phyloP scores from a whole-genome alignment of 2,888 invertebrate species.

The Mythimna vitellina region DNA sequence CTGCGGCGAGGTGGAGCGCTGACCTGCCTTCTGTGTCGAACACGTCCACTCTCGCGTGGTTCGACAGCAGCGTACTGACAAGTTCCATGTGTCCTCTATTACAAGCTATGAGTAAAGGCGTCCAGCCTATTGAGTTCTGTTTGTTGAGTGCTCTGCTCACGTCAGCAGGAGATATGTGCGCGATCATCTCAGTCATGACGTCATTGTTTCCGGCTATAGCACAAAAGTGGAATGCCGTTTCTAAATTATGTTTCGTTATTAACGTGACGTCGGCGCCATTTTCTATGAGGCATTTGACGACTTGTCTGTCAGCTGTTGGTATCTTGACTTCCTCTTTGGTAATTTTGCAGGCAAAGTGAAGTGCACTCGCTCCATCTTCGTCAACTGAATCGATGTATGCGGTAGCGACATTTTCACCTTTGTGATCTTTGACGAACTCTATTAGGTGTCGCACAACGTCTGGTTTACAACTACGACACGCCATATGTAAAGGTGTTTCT shows the following conservation, averaged over 20 bases:
- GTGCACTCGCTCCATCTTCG: conserved; percentile 97
- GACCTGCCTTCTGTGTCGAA: conserved; percentile 99
- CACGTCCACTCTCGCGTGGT: conserved; percentile 99
- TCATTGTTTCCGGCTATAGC: conserved; percentile 99
- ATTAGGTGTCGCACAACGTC: conserved; percentile 97
- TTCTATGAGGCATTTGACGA: conserved; percentile 96
- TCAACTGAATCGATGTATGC: conserved; percentile 96
- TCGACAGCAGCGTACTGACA: conserved; percentile 96
- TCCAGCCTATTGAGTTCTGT: conserved; percentile 98
- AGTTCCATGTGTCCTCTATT: conserved; percentile 98
- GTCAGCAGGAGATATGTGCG: conserved; percentile 96
- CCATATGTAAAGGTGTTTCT: conserved; percentile 98
- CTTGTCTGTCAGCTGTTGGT: conserved; percentile 95
- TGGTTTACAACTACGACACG: conserved; percentile 96
- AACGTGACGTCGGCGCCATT: conserved; percentile 97
- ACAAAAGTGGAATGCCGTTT: conserved; percentile 98
- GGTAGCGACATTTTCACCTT: conserved; percentile 94
- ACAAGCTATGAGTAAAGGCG: conserved; percentile 98
- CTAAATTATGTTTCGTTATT: conserved; percentile 96
- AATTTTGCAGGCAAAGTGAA: conserved; percentile 98
- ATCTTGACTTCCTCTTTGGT: conserved; percentile 94
- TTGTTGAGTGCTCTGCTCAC: conserved; percentile 98
- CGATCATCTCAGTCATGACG: conserved; percentile 97
- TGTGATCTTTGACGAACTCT: conserved; percentile 94
- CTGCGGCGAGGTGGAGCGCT: conserved; percentile 98